These are phyloP conservation scores for Tipula unca DNA, from an alignment of 2,888 invertebrate species.

Conservation along the genomic window DNA sequence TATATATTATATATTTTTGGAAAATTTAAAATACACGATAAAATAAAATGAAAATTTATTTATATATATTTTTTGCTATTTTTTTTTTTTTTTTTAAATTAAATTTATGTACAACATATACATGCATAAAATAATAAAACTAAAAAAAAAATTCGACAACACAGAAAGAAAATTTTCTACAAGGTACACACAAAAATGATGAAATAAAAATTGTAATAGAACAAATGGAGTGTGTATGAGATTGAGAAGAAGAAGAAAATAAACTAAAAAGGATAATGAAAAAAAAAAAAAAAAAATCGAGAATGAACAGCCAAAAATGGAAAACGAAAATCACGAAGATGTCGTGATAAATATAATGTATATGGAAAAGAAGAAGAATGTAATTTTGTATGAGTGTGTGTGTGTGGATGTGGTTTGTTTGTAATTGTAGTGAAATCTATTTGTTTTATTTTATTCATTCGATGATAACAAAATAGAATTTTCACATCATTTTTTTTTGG, in stretches of 20 bases:
- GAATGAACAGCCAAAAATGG: not conserved
- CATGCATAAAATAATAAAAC: not conserved
- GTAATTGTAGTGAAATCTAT: not conserved
- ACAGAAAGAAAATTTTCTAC: constrained; percentile 15
- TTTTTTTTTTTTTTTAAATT: not conserved
- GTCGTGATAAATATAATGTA: not conserved
- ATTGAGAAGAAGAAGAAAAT: constrained; percentile 14
- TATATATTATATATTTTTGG: not conserved
- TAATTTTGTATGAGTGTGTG: not conserved
- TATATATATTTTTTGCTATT: not conserved
- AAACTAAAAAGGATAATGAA: not conserved
- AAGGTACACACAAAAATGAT: constrained; percentile 10
- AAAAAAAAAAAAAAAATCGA: not conserved
- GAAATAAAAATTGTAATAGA: constrained; percentile 17
- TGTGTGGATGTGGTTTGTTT: not conserved
- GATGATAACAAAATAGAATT: not conserved
- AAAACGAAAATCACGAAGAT: constrained; percentile 15
- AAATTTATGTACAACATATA: constrained; percentile 14
- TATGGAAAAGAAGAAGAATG: not conserved
- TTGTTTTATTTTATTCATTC: not conserved
- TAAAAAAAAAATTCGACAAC: not conserved
- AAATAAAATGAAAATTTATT: not conserved
- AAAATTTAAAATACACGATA: not conserved
- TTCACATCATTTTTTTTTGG: not conserved
- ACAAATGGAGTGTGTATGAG: not conserved